A percentile compares a stretch with the other conserved stretches of the same genome.
Conservation (phyloP, 2,113 vertebrate genomes). For the Turnix velox region DNA sequence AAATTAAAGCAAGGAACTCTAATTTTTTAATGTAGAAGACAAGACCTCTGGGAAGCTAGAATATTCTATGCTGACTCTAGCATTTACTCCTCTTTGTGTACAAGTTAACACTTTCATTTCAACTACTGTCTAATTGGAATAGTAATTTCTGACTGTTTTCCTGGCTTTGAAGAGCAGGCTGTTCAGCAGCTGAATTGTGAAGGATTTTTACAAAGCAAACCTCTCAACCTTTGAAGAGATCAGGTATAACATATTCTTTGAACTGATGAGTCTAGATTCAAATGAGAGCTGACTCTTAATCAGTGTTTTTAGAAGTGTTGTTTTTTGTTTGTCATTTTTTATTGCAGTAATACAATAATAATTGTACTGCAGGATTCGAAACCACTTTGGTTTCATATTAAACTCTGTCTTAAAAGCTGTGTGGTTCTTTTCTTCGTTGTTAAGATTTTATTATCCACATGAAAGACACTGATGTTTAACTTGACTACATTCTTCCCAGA, state of each 20-base stretch:
- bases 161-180: not conserved
- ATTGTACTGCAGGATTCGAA: not conserved
- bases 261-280: not conserved
- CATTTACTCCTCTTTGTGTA: not conserved
- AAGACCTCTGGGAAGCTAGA: not conserved
- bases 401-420: not conserved
- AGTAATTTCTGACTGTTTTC: not conserved
- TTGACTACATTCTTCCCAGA: not conserved
- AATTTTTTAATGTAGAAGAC: not conserved
- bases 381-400: not conserved
- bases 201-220: not conserved
- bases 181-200: not conserved
- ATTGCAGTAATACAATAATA: too few species aligned
- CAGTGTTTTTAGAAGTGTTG: not conserved
- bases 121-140: not conserved
- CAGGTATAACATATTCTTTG: not conserved
- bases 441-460: not conserved
- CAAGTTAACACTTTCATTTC: not conserved
- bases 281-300: not conserved
- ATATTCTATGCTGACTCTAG: not conserved
- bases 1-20: not conserved
- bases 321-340: accelerated
- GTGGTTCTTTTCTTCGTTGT: not conserved
- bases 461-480: not conserved
- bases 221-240: not conserved